phyloP scores from a whole-genome alignment of 2,888 invertebrate genomes.

The Mechanitis mazaeus region DNA sequence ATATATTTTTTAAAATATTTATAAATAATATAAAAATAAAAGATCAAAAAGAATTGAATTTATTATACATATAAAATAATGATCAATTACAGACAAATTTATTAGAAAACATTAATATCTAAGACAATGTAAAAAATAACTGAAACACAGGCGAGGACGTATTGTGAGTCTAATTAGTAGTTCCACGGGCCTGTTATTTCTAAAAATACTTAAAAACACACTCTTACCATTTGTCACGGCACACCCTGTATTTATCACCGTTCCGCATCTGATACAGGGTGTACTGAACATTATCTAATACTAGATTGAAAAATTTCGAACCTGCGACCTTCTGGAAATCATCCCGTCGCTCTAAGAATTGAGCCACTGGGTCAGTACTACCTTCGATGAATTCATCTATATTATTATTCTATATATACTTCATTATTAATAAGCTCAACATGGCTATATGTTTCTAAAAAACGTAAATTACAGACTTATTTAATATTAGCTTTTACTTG shows the following conservation, averaged over 20 bases:
- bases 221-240: constrained; percentile 73
- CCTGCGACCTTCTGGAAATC: too few species aligned
- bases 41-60: neutral
- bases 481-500: too few species aligned
- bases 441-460: too few species aligned
- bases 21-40: neutral
- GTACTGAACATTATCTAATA: constrained; percentile 21
- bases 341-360: too few species aligned
- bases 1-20: neutral
- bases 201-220: constrained; percentile 75
- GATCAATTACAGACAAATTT: constrained; percentile 3
- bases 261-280: constrained; percentile 50
- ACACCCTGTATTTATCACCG: constrained; percentile 71
- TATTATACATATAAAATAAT: neutral
- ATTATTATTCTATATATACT: too few species aligned
- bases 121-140: constrained; percentile 33
- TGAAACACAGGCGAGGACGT: constrained; percentile 46
- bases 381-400: too few species aligned
- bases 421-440: too few species aligned
- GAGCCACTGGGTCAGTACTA: too few species aligned
- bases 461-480: too few species aligned
- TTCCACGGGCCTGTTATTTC: constrained; percentile 51
- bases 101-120: constrained; percentile 7
- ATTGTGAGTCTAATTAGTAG: constrained; percentile 72
- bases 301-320: too few species aligned